A percentile compares a stretch with the other conserved stretches of the same genome.
phyloP scores from a whole-genome alignment of 2,113 vertebrate genomes.

The Platysteira castanea region DNA sequence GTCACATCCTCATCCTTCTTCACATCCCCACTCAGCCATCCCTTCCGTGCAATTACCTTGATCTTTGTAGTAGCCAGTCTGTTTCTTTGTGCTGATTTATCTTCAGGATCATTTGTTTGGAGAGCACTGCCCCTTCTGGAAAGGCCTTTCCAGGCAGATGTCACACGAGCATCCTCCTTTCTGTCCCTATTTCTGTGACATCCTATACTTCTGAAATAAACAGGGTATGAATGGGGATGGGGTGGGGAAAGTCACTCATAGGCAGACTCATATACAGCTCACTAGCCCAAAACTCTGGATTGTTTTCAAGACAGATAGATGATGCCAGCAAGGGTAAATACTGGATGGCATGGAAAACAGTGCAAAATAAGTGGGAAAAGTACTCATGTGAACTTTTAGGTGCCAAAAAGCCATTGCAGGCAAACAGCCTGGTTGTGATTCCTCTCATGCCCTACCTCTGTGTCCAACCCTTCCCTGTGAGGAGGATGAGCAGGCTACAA shows the following conservation, averaged over 20 bases:
- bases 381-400: neutral
- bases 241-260: neutral
- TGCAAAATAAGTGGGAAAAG: neutral
- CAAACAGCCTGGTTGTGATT: neutral
- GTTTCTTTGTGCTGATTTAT: neutral
- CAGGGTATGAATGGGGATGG: neutral
- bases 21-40: neutral
- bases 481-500: neutral
- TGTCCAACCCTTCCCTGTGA: neutral
- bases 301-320: neutral
- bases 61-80: neutral
- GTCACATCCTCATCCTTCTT: neutral
- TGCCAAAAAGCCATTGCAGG: neutral
- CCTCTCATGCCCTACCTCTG: neutral
- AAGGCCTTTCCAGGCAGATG: neutral
- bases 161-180: neutral
- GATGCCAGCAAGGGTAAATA: neutral
- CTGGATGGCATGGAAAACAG: neutral
- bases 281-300: neutral
- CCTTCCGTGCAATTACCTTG: neutral
- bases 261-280: neutral
- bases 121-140: neutral
- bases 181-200: neutral
- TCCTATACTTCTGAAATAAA: neutral
- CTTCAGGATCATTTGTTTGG: neutral